Evolutionary conservation across 2,888 invertebrate species (phyloP), one percentile per base, ranked within the genome.

Genomic region (Alloscopus bannaensis): DNA sequence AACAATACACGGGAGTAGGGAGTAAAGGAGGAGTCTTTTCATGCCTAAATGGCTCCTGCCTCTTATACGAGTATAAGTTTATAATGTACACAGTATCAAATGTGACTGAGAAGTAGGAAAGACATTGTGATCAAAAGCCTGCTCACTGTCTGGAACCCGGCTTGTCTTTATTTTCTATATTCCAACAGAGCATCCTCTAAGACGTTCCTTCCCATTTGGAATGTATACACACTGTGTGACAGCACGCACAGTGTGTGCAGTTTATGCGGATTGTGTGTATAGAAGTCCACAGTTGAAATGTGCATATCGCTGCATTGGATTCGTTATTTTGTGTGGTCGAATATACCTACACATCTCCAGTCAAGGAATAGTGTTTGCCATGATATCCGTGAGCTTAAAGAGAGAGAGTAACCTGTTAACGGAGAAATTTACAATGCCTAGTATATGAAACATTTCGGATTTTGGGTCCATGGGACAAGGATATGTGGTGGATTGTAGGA

Each of bases 21-120:
- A 47, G 42, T 28, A 62, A 62, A 72, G 71, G 71, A 72, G 71
- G 71, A 72, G 71, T 71, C 60, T 47, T n/a, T n/a, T 36, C 60
- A 47, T 29, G 59, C 69, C 60, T 72, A 72, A 72, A 72, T 72
- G 71, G 71, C 71, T 62, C n/a, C n/a, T n/a, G 55, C 55, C 52
- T 68, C 16, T 52, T 50, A 47, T 13, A 47, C 47, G 47, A n/a
- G 31, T 47, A 28, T 13, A 65, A 47, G 18, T 8, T 18, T 18
- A 22, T 24, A 65, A 18, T 60, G n/a, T 3, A 59, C 4, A 59
- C n/a, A 29, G 62, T 1, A 62, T 13, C 40, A 62, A 22, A 40
- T 22, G 40, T 42, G 20, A 42, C 29, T 28, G 59, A 29, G 59
- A 16, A 28, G n/a, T 24, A 40, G 42, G 20, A 62, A 28, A 62